These are phyloP conservation scores for Sminthopsis crassicaudata DNA, from an alignment of 2,113 vertebrate species.

Conservation along the genomic window DNA sequence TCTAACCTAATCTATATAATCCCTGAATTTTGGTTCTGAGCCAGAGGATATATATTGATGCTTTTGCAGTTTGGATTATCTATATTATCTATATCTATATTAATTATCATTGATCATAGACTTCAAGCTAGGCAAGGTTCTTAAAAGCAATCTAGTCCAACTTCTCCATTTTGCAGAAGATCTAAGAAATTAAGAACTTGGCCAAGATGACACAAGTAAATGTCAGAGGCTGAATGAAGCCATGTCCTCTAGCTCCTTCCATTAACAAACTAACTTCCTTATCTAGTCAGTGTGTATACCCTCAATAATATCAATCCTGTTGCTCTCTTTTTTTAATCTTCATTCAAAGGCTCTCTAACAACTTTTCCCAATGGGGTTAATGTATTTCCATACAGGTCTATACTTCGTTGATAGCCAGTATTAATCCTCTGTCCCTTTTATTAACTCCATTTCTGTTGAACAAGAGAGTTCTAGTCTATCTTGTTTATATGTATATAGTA, in stretches of 20 bases:
- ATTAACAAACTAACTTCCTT: background rate
- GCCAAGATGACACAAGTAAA: background rate
- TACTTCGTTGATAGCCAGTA: background rate
- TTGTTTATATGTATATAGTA: background rate
- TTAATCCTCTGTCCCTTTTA: background rate
- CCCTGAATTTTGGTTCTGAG: background rate
- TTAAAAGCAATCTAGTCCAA: background rate
- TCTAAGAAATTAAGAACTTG: background rate
- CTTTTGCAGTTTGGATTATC: background rate
- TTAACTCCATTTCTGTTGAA: background rate
- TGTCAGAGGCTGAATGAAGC: background rate
- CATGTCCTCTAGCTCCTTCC: background rate
- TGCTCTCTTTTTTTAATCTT: background rate
- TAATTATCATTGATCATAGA: background rate
- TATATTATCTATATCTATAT: background rate
- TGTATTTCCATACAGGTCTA: background rate
- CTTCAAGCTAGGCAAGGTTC: background rate
- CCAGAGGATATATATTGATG: background rate
- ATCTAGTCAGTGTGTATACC: background rate
- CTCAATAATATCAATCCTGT: background rate
- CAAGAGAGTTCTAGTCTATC: background rate
- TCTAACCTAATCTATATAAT: background rate
- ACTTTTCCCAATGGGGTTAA: background rate
- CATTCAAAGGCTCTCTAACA: background rate
- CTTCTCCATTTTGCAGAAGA: background rate